Conservation (phyloP, 2,113 vertebrate species). For the Ctenomys sociabilis region DNA sequence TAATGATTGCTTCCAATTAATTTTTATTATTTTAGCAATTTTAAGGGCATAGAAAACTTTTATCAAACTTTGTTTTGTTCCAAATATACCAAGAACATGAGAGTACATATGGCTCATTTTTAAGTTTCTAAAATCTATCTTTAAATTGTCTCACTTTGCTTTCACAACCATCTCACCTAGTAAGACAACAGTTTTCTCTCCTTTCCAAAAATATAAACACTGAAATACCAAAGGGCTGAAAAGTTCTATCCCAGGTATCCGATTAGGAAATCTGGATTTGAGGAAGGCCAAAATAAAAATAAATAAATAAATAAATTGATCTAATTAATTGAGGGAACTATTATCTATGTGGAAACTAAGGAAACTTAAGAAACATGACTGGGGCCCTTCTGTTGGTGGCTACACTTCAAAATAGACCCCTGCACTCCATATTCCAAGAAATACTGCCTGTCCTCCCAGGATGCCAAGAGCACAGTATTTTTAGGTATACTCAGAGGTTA, state of each 20-base stretch:
- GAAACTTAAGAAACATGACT: conserved; percentile 1
- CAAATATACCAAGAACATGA: neutral
- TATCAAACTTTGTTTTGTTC: neutral
- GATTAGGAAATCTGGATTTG: neutral
- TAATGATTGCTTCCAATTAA: neutral
- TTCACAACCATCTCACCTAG: neutral
- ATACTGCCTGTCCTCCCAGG: neutral
- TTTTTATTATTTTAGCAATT: neutral
- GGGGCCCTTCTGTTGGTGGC: neutral
- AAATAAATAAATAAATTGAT: neutral
- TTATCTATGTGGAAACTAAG: neutral
- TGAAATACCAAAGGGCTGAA: neutral
- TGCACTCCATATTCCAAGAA: neutral
- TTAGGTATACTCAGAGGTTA: neutral
- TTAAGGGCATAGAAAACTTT: neutral
- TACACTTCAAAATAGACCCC: neutral
- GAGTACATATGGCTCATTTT: neutral
- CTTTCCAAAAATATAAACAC: conserved; percentile 18
- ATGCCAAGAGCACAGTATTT: neutral
- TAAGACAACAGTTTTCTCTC: conserved; percentile 14
- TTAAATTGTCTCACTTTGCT: neutral
- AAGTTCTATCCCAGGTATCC: neutral
- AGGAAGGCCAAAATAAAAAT: neutral
- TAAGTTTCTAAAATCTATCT: neutral
- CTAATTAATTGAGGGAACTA: neutral